Percentiles rank a stretch among this genome's conserved stretches.
These are phyloP conservation scores for Varroa destructor DNA, from an alignment of 1,140 invertebrate genomes.

Conservation along the genomic window DNA sequence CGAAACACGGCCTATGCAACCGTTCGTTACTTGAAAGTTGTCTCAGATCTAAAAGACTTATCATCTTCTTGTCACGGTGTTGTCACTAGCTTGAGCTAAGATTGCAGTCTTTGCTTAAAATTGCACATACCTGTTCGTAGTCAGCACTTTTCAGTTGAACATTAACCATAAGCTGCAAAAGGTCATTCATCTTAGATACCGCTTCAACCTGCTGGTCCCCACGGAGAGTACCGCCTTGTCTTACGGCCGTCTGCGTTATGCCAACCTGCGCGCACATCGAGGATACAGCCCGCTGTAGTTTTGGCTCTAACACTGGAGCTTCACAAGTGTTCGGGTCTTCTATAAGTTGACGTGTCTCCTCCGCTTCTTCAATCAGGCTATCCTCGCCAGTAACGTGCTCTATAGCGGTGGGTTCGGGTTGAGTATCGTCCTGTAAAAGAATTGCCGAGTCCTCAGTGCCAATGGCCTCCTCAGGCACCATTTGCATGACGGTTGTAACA, in stretches of 20 bases:
- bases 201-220: conserved; percentile 8
- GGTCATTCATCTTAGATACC: conserved; percentile 17
- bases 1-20: no score
- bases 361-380: no score
- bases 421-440: not conserved
- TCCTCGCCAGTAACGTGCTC: no score
- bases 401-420: no score
- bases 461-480: conserved; percentile 10
- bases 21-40: no score
- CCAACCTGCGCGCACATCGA: conserved; percentile 3
- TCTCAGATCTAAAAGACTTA: no score
- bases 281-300: not conserved
- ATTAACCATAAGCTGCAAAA: conserved; percentile 10
- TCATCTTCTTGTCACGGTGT: no score
- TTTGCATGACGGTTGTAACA: not conserved
- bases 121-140: conserved; percentile 11
- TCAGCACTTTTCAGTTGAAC: not conserved
- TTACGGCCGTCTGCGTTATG: not conserved
- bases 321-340: no score
- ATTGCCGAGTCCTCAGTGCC: not conserved
- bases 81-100: no score
- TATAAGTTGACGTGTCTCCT: no score
- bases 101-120: not conserved
- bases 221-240: not conserved
- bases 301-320: no score